Conservation (phyloP, 1,140 invertebrate genomes). For the Condylostylus longicornis region DNA sequence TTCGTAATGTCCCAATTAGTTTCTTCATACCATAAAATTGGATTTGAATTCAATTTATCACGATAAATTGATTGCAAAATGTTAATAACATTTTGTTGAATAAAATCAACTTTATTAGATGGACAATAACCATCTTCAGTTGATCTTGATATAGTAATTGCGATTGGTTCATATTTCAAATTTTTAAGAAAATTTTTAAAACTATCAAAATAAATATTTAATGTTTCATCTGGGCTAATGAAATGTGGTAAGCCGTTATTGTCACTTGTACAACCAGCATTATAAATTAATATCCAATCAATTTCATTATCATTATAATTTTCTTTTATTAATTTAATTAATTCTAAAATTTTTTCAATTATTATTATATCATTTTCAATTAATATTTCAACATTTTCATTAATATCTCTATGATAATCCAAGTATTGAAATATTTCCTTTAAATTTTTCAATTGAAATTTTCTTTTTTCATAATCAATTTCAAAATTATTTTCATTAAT, state of each 20-base stretch:
- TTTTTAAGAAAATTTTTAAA: constrained; percentile 45
- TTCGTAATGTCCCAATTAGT: constrained; percentile 30
- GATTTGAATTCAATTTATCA: constrained; percentile 21
- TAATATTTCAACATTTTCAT: constrained; percentile 27
- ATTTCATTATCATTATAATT: constrained; percentile 44
- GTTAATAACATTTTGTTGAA: constrained; percentile 46
- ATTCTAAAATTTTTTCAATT: constrained; percentile 32
- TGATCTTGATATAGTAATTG: constrained; percentile 67
- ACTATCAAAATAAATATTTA: constrained; percentile 43
- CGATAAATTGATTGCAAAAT: constrained; percentile 28
- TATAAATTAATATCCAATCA: constrained; percentile 63
- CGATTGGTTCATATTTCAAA: constrained; percentile 46
- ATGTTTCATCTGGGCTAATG: constrained; percentile 50
- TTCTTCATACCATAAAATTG: constrained; percentile 28
- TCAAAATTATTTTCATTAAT: constrained; percentile 12
- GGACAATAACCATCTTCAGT: constrained; percentile 83
- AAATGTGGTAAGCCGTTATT: constrained; percentile 64
- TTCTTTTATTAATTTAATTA: constrained; percentile 35
- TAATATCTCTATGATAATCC: constrained; percentile 38
- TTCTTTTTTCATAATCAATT: constrained; percentile 20
- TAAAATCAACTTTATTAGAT: constrained; percentile 51
- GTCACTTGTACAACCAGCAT: constrained; percentile 76
- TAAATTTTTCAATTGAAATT: constrained; percentile 44
- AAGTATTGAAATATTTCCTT: constrained; percentile 46
- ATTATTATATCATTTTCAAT: constrained; percentile 17